phyloP scores from a whole-genome alignment of 2,797 vertebrate species.

The Masticophis lateralis region DNA sequence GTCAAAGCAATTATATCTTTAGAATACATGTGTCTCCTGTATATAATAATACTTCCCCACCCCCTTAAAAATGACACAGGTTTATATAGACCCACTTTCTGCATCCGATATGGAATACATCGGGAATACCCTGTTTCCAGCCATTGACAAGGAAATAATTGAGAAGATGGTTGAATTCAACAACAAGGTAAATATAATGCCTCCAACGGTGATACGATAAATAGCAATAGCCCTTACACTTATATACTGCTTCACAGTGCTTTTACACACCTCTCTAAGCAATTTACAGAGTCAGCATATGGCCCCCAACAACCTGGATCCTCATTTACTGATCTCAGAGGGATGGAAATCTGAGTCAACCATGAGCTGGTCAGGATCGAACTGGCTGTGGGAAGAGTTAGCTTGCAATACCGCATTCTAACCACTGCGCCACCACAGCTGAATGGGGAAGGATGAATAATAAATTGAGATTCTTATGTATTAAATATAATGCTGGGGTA shows the following conservation, averaged over 20 bases:
- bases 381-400: not conserved
- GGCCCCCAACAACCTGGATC: not conserved
- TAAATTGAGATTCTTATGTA: not conserved
- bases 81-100: slow-evolving; percentile 91
- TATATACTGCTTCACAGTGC: not conserved
- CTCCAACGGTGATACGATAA: not conserved
- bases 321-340: not conserved
- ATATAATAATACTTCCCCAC: not conserved
- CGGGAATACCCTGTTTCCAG: slow-evolving; percentile 84
- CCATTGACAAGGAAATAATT: slow-evolving; percentile 81
- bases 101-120: slow-evolving; percentile 94
- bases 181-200: slow-evolving; percentile 76
- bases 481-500: not conserved
- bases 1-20: not conserved
- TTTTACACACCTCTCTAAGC: not conserved
- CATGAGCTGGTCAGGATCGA: not conserved
- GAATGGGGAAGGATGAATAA: not conserved
- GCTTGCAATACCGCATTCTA: not conserved
- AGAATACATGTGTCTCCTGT: not conserved
- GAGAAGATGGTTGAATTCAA: slow-evolving; percentile 95
- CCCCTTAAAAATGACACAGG: slow-evolving; percentile 70
- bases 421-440: not conserved
- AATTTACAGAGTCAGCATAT: not conserved
- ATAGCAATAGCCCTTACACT: not conserved
- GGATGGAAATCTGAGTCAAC: not conserved